Base-by-base conservation (phyloP, 2,113 vertebrate species). In the Aegithalos caudatus region DNA sequence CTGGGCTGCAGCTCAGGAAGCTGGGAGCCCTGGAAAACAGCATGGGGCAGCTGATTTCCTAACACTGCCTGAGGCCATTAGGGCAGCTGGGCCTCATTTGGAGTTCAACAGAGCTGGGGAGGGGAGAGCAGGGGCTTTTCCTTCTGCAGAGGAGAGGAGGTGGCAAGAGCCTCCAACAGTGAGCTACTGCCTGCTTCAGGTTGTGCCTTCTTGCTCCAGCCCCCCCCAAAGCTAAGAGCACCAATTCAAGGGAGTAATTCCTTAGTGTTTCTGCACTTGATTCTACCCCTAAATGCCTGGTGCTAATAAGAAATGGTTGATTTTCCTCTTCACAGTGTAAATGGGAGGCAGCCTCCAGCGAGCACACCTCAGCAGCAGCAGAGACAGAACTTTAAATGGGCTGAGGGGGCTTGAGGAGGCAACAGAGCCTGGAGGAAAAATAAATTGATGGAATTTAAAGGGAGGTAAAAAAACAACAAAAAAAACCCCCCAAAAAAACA, bases 41-140 rank as follows among this genome's bases (percentile, higher is more conserved):
- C n/a, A 6, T 24, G 79, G 23, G 62, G 53, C 82, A 81, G 86
- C 88, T 54, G 31, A 95, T 81, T 73, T 76, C 93, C 94, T 97
- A 95, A 96, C 81, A n/a, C 20, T 2, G 87, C 96, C 94, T 1
- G 31, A n/a, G 94, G 95, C 93, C 58, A 51, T 94, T 96, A 95
- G 84, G 66, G 51, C 86, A 92, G 73, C 91, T 53, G 84, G 51
- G 62, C 66, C 57, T 80, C 93, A 57, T 76, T 0, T 65, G 78
- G 81, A 87, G 81, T 12, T 82, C 45, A 85, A 33, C 56, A n/a
- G 53, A 76, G 50, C 48, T 15, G 54, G 8, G 10, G 12, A 37
- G 11, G 42, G 50, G 16, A 37, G 16, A 44, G 77, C 48, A n/a
- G 33, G 45, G 22, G 23, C 10, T 14, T 73, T 12, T n/a, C 17